Percentiles rank a stretch among this genome's conserved stretches.
These are phyloP conservation scores for Rhadina sibilatrix DNA, from an alignment of 2,113 vertebrate genomes.

Conservation along the genomic window DNA sequence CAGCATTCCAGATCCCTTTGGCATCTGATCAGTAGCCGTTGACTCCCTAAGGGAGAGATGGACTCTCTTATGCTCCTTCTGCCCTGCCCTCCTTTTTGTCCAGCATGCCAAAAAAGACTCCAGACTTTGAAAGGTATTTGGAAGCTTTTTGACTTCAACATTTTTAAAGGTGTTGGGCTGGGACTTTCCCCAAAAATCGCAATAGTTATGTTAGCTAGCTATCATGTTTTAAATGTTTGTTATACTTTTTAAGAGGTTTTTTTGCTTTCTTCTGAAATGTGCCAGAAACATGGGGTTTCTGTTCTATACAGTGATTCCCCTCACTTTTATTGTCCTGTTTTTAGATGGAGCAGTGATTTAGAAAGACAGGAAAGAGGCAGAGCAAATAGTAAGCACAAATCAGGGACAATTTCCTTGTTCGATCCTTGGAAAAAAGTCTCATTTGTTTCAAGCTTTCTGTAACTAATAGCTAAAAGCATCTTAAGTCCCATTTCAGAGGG, in stretches of 20 bases:
- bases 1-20: conserved; percentile 10
- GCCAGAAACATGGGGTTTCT: conserved; percentile 17
- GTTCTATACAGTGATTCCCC: background rate
- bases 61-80: conserved; percentile 7
- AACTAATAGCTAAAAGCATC: background rate
- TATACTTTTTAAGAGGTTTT: conserved; percentile 44
- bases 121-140: conserved; percentile 47
- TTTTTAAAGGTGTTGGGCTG: conserved; percentile 64
- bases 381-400: background rate
- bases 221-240: conserved; percentile 59
- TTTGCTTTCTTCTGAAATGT: conserved; percentile 26
- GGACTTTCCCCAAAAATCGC: conserved; percentile 66
- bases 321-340: background rate
- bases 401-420: background rate
- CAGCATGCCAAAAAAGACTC: conserved; percentile 12
- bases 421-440: background rate
- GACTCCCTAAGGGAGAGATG: background rate
- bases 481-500: background rate
- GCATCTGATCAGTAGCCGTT: background rate
- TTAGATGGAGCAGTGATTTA: background rate
- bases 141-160: conserved; percentile 34
- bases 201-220: conserved; percentile 58
- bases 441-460: background rate
- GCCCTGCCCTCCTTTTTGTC: background rate
- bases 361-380: background rate